Evolutionary conservation across 2,113 vertebrate genomes (phyloP).

Genomic region (Galemys pyrenaicus): DNA sequence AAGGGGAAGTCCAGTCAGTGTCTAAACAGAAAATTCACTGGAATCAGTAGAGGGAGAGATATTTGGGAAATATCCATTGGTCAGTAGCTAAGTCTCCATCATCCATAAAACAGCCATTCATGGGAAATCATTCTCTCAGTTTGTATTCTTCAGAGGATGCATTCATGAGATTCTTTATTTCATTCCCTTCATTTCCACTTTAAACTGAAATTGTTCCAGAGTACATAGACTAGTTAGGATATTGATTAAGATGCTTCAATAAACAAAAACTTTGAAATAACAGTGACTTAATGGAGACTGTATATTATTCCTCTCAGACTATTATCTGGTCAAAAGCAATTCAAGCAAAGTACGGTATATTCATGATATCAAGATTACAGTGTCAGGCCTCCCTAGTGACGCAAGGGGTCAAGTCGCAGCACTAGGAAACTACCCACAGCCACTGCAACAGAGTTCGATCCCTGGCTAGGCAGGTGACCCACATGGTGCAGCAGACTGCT

Average conservation of each 20-base stretch:
- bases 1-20: too few species aligned
- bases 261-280: not conserved
- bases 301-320: not conserved
- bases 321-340: not conserved
- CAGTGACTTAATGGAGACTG: not conserved
- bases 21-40: too few species aligned
- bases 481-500: too few species aligned
- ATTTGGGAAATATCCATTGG: too few species aligned
- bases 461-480: too few species aligned
- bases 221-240: not conserved
- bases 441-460: too few species aligned
- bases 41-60: too few species aligned
- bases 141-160: not conserved
- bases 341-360: not conserved
- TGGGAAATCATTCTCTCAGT: not conserved
- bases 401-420: too few species aligned
- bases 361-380: not conserved
- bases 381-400: too few species aligned
- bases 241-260: not conserved
- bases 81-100: too few species aligned
- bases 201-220: not conserved
- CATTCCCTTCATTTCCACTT: not conserved
- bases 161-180: not conserved
- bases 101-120: too few species aligned
- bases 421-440: too few species aligned